A percentile compares a stretch with the other conserved stretches of the same genome.
Evolutionary conservation across 2,797 vertebrate species (phyloP).

Genomic region (Tragopan temminckii): DNA sequence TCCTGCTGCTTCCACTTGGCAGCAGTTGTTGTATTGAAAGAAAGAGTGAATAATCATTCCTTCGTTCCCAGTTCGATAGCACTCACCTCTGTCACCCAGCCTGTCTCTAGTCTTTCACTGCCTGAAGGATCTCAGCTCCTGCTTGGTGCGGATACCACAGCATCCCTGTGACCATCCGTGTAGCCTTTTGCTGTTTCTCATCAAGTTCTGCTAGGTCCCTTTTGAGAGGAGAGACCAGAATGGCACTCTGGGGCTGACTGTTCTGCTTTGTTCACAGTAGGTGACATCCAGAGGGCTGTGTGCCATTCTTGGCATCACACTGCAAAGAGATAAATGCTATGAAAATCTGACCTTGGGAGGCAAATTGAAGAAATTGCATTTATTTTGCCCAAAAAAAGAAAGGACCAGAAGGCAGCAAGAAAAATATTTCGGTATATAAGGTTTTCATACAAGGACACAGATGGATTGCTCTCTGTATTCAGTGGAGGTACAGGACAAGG

Average conservation of each 20-base stretch:
- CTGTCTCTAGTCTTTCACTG: background rate
- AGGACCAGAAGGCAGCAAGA: background rate
- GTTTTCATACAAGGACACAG: background rate
- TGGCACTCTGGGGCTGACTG: background rate
- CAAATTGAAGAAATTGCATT: background rate
- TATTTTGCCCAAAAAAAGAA: background rate
- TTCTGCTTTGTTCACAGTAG: background rate
- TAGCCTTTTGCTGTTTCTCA: background rate
- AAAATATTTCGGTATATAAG: background rate
- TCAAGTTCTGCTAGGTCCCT: background rate
- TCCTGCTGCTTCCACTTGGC: conserved; percentile 28
- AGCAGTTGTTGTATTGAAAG: background rate
- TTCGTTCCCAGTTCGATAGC: background rate
- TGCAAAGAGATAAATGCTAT: background rate
- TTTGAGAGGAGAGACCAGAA: background rate
- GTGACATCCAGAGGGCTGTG: fast-evolving
- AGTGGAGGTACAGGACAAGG: background rate
- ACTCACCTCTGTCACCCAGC: background rate
- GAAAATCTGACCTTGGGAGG: conserved; percentile 31
- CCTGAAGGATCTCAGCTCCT: background rate
- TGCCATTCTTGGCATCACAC: background rate
- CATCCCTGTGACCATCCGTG: background rate
- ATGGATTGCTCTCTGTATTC: background rate
- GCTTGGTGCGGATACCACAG: background rate
- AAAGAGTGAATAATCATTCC: background rate